Percentiles rank a stretch among this genome's conserved stretches.
phyloP scores from a whole-genome alignment of 2,888 invertebrate genomes.

The Mystacides longicornis region DNA sequence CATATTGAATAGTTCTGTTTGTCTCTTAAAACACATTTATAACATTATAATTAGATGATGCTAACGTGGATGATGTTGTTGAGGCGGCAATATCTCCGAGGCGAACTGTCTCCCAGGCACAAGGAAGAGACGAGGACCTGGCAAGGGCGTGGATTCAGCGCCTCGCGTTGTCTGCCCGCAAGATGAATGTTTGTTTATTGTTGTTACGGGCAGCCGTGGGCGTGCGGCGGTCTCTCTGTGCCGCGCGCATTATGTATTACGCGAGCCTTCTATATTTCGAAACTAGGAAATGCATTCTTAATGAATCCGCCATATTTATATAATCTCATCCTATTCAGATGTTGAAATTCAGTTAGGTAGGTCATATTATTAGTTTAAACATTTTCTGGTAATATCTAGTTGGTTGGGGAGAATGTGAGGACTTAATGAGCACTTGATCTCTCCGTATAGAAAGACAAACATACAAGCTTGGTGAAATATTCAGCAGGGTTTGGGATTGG shows the following conservation, averaged over 20 bases:
- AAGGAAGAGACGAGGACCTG: constrained; percentile 4
- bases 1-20: no score
- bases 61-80: no score
- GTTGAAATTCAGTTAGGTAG: no score
- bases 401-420: no score
- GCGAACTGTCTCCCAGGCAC: not conserved
- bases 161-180: constrained; percentile 9
- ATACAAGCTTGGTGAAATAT: no score
- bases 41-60: no score
- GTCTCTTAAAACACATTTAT: no score
- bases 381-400: not conserved
- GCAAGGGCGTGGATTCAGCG: constrained; percentile 16
- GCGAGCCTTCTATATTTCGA: not conserved
- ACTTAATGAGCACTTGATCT: no score
- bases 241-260: not conserved
- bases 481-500: no score
- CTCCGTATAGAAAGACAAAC: no score
- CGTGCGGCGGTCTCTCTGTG: constrained; percentile 4
- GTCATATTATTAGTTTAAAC: not conserved
- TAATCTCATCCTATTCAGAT: not conserved
- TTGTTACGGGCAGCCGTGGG: constrained; percentile 7
- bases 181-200: constrained; percentile 17
- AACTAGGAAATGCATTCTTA: constrained; percentile 7
- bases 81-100: not conserved
- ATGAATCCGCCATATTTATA: not conserved